These are phyloP conservation scores for Silurus aristotelis DNA, from an alignment of 2,797 vertebrate genomes.

Conservation along the genomic window DNA sequence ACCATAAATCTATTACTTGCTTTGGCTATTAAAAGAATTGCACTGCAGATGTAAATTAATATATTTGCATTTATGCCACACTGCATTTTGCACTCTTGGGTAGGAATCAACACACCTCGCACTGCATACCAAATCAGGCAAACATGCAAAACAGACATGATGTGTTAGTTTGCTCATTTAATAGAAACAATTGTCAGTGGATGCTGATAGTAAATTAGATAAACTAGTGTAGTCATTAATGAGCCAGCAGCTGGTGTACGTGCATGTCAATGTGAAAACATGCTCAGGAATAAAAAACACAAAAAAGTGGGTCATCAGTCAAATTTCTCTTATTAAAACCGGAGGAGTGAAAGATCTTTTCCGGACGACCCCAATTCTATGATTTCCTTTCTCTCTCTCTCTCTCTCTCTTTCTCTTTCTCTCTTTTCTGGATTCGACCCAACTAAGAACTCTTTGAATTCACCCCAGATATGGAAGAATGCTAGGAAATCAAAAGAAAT, in stretches of 20 bases:
- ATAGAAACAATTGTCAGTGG: background rate
- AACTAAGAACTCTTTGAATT: constrained; percentile 46
- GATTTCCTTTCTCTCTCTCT: constrained; percentile 5
- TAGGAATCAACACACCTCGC: constrained; percentile 3
- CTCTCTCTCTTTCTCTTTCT: background rate
- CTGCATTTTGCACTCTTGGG: constrained; percentile 11
- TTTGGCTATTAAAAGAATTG: background rate
- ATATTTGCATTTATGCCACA: background rate
- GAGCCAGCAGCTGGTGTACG: background rate
- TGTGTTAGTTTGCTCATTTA: background rate
- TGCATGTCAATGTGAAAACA: background rate
- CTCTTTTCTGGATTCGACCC: constrained; percentile 30
- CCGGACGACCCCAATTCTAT: constrained; percentile 26
- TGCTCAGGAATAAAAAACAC: background rate
- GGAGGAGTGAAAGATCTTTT: constrained; percentile 47
- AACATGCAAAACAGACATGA: constrained; percentile 9
- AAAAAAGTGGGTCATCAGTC: constrained; percentile 45
- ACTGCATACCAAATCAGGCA: constrained; percentile 14
- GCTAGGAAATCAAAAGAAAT: constrained; percentile 54
- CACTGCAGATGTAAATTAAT: background rate
- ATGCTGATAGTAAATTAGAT: constrained; percentile 8
- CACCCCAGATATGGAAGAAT: constrained; percentile 51
- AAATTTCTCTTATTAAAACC: constrained; percentile 43
- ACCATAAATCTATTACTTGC: background rate
- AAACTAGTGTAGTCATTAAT: background rate